Conservation (phyloP, 1,140 invertebrate species). For the Drosophila melanica region DNA sequence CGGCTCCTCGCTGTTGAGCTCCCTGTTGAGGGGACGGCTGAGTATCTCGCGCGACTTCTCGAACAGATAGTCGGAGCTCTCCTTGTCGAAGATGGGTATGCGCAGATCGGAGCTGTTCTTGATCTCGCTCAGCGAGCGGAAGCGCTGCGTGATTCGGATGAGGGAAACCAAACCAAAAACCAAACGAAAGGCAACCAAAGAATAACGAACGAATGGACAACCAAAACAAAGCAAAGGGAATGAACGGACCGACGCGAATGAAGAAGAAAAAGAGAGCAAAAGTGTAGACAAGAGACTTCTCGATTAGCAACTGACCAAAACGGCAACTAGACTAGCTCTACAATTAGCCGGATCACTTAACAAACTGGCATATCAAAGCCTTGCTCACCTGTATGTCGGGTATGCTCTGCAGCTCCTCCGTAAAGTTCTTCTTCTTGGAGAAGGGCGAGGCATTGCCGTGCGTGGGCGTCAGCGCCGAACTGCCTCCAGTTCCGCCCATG, state of each 20-base stretch:
- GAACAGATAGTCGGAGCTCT: constrained; percentile 90
- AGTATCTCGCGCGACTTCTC: constrained; percentile 89
- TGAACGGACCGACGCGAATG: constrained; percentile 44
- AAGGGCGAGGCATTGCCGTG: constrained; percentile 69
- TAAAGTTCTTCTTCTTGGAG: constrained; percentile 90
- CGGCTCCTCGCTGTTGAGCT: constrained; percentile 34
- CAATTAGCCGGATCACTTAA: neutral
- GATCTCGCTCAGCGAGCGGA: constrained; percentile 85
- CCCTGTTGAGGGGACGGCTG: constrained; percentile 85
- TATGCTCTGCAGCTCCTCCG: constrained; percentile 94
- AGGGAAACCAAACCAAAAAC: constrained; percentile 2
- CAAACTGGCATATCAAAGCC: neutral
- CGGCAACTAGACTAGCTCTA: constrained; percentile 32
- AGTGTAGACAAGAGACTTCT: constrained; percentile 39
- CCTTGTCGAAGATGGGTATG: constrained; percentile 89
- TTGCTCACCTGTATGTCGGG: constrained; percentile 92
- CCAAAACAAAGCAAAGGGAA: constrained; percentile 58
- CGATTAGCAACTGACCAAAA: constrained; percentile 45
- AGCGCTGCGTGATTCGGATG: constrained; percentile 82
- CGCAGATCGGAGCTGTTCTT: constrained; percentile 84
- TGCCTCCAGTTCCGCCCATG: constrained; percentile 30
- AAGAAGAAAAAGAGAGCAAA: constrained; percentile 46
- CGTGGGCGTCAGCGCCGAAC: constrained; percentile 42
- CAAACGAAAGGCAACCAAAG: constrained; percentile 50
- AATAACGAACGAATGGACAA: constrained; percentile 46